Conservation (phyloP, 1,140 invertebrate genomes). For the Drosophila seguyi region DNA sequence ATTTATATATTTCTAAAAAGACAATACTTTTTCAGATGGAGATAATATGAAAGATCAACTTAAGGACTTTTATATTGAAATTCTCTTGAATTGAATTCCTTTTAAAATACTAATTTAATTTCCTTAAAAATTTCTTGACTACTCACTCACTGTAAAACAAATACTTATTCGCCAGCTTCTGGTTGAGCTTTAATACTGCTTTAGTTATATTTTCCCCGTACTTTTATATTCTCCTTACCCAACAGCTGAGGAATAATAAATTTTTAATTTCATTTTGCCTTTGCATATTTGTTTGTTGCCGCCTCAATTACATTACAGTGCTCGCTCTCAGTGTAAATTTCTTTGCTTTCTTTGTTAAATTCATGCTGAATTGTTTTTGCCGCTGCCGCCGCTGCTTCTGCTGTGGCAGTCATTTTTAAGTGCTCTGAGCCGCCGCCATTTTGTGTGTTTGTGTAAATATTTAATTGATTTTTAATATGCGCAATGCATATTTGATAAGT, state of each 20-base stretch:
- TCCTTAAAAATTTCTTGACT: rapidly evolving
- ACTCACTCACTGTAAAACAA: conserved; percentile 1
- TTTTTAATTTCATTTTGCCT: conserved; percentile 77
- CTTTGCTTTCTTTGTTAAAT: conserved; percentile 49
- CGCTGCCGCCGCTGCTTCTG: conserved; percentile 17
- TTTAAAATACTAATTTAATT: neutral
- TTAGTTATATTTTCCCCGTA: conserved; percentile 4
- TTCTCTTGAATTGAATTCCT: neutral
- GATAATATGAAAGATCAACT: too few relatives aligned
- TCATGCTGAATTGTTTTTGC: conserved; percentile 47
- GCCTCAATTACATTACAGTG: conserved; percentile 75
- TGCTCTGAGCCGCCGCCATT: conserved; percentile 56
- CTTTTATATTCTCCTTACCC: conserved; percentile 1
- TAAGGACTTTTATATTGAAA: too few relatives aligned
- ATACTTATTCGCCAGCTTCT: neutral
- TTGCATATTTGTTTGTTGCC: conserved; percentile 42
- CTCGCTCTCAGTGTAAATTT: conserved; percentile 19
- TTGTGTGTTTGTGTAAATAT: conserved; percentile 76
- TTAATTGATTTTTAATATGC: conserved; percentile 82
- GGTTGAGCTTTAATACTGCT: neutral
- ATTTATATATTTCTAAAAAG: too few relatives aligned
- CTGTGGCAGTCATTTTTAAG: conserved; percentile 40
- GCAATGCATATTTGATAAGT: conserved; percentile 74
- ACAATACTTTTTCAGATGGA: too few relatives aligned
- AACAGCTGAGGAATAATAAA: conserved; percentile 70